phyloP scores from a whole-genome alignment of 1,140 invertebrate species.

The Lutraria rhynchaena region DNA sequence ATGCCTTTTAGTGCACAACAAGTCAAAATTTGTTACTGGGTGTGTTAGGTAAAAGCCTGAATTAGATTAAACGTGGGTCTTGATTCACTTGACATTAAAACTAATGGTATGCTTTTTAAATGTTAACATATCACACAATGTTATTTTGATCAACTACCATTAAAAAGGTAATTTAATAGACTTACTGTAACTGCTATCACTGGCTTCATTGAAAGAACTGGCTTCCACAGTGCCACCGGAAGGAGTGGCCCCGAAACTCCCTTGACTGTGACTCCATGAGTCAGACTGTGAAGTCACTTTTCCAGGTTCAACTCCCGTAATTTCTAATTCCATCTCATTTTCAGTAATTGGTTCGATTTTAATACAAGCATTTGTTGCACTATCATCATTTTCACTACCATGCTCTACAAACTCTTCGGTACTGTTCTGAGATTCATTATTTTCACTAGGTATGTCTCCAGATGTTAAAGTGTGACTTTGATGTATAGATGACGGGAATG shows the following conservation, averaged over 20 bases:
- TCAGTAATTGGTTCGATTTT: constrained; percentile 56
- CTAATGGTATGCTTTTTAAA: too few species aligned
- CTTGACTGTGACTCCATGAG: constrained; percentile 9
- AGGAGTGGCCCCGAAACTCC: neutral
- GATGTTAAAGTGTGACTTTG: constrained; percentile 14
- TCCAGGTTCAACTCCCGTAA: constrained; percentile 50
- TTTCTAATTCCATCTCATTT: constrained; percentile 53
- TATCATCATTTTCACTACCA: constrained; percentile 18
- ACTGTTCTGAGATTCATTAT: constrained; percentile 2
- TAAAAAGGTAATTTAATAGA: neutral
- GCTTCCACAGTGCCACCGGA: neutral
- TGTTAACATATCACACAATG: too few species aligned
- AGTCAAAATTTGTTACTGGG: too few species aligned
- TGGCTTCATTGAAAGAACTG: neutral
- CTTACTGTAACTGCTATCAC: constrained; percentile 39
- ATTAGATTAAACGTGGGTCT: too few species aligned
- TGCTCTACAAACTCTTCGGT: neutral
- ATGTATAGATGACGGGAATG: constrained; percentile 17
- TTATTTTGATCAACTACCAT: neutral
- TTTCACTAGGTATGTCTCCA: neutral
- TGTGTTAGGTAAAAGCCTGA: too few species aligned
- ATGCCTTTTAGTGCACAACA: too few species aligned
- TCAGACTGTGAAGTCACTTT: neutral
- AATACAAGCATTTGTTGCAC: constrained; percentile 34
- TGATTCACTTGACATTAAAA: too few species aligned